Evolutionary conservation across 1,140 invertebrate genomes (phyloP), one percentile per base, ranked within the genome.

Genomic region (Apocrypta bakeri): DNA sequence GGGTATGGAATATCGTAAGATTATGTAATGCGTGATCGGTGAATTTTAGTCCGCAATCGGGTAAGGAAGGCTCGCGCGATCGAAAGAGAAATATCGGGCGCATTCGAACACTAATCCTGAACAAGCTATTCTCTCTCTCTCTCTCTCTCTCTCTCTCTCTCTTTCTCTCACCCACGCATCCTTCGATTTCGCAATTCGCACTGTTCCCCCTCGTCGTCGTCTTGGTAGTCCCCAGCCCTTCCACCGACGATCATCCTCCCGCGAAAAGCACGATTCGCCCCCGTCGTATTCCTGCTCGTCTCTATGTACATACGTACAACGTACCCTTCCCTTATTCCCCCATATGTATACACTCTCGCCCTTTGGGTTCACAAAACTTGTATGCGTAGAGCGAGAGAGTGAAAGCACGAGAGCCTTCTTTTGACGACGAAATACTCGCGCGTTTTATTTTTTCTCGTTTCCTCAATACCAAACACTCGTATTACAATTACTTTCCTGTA

Each of bases 241-340:
- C 61, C 63, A 66, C 33, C 37, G 56, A 11, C 71, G 72, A 66
- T 75, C 73, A 81, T 81, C 79, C 79, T 72, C 71, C 71, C 72
- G 37, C 79, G 71, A 74, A 25, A 73, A 64, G n/a, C 56, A 29
- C 25, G 29, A 29, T 31, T 69, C 63, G 74, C 79, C 63, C 37
- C 17, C 61, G 27, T 71, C 31, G 63, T 66, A 21, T 56, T 48
- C 29, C 29, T 71, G 17, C 27, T 11, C 2, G 4, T 27, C 12
- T 71, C 6, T 37, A 2, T 72, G 17, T 61, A 14, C 0, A 42
- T 24, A 14, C 17, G 31, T 2, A n/a, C n/a, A n/a, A n/a, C n/a
- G 68, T 71, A n/a, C 31, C 21, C 68, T 71, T 71, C 31, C 4
- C 24, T 42, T 12, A 2, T 17, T 24, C 77, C 12, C 25, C 25